Evolutionary conservation across 2,113 vertebrate genomes (phyloP).

Genomic region (Cyphomyrus plagiostoma): DNA sequence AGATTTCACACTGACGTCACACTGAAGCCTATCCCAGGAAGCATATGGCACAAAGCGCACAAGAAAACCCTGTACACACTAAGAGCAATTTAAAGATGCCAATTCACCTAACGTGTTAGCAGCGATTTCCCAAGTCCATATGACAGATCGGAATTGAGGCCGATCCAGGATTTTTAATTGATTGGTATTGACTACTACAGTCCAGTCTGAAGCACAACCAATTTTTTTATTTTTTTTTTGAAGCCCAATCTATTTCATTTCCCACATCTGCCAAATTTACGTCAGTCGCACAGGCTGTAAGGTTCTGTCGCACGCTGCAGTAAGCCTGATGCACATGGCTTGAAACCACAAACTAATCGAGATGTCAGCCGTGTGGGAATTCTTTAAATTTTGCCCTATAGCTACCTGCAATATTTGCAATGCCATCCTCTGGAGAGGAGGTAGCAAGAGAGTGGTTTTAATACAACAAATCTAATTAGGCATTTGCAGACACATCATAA

Average conservation of each 20-base stretch:
- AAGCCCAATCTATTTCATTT: neutral
- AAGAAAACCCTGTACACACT: neutral
- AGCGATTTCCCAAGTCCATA: neutral
- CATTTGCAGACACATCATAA: neutral
- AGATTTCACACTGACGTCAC: neutral
- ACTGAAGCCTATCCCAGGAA: neutral
- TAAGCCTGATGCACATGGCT: neutral
- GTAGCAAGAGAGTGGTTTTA: neutral
- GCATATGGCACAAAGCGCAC: neutral
- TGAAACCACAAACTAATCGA: neutral
- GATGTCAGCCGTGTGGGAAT: neutral
- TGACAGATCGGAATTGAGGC: neutral
- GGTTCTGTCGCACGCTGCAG: neutral
- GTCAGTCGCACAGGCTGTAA: neutral
- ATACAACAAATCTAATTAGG: neutral
- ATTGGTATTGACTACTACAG: neutral
- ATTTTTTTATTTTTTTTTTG: no score
- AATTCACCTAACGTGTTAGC: neutral
- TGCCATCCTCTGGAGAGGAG: neutral
- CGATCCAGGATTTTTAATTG: neutral
- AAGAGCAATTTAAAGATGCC: neutral
- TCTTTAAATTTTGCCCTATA: neutral
- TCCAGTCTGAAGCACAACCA: neutral
- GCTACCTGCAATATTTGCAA: neutral
- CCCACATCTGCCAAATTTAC: neutral